Percentiles rank a stretch among this genome's conserved stretches.
These are phyloP conservation scores for Nematopogon swammerdamellus DNA, from an alignment of 2,888 invertebrate species.

Conservation along the genomic window DNA sequence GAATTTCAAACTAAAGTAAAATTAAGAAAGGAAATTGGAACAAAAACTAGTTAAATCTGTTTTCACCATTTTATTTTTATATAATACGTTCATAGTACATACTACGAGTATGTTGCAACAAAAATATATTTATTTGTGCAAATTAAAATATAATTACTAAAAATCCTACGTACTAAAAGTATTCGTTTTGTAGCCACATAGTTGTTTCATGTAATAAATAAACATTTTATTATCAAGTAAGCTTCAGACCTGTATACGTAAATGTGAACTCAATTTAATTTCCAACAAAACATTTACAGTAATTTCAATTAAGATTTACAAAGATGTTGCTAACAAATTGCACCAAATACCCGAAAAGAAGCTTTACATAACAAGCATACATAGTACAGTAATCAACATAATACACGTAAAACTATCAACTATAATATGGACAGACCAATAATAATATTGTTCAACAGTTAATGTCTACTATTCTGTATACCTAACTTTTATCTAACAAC, in stretches of 20 bases:
- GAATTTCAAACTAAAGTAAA: too few relatives aligned
- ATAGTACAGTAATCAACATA: not conserved
- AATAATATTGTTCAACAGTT: conserved; percentile 41
- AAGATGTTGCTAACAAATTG: too few relatives aligned
- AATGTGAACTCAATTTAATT: too few relatives aligned
- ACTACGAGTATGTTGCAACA: not conserved
- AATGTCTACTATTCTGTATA: conserved; percentile 42
- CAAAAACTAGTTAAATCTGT: not conserved
- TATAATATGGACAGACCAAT: conserved; percentile 38
- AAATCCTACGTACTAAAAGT: too few relatives aligned
- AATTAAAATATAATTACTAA: not conserved
- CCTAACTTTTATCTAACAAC: conserved; percentile 30
- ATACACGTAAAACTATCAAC: conserved; percentile 12
- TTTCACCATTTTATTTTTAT: not conserved
- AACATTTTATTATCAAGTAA: too few relatives aligned
- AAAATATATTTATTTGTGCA: not conserved
- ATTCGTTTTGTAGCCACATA: too few relatives aligned
- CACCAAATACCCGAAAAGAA: not conserved
- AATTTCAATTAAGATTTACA: too few relatives aligned
- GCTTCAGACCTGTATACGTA: too few relatives aligned
- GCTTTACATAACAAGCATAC: not conserved
- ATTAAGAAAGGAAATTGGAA: too few relatives aligned
- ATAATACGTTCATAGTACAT: not conserved
- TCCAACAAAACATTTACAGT: too few relatives aligned
- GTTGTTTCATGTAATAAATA: too few relatives aligned